These are phyloP conservation scores for Oconnorella tubifera DNA, from an alignment of 2,888 invertebrate genomes.

Conservation along the genomic window DNA sequence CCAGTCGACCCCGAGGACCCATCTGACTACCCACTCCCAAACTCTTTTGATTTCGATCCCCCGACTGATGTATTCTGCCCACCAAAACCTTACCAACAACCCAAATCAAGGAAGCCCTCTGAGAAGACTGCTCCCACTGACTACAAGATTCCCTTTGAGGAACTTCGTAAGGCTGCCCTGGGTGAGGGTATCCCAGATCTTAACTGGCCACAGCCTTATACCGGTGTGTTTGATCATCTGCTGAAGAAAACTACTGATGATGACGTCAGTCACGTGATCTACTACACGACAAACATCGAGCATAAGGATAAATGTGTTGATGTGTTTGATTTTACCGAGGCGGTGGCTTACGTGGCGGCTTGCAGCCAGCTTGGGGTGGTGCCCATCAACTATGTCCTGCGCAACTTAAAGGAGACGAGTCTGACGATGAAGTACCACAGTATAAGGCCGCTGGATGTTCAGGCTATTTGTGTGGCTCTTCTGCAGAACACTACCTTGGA, in stretches of 20 bases:
- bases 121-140: no score
- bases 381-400: neutral
- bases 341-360: neutral
- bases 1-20: no score
- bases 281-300: conserved; percentile 12
- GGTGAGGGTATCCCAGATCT: conserved; percentile 1
- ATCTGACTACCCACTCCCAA: no score
- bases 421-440: neutral
- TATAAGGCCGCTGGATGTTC: neutral
- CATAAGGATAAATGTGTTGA: conserved; percentile 10
- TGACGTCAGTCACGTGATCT: neutral
- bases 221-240: conserved; percentile 5
- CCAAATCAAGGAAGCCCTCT: no score
- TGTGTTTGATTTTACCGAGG: conserved; percentile 4
- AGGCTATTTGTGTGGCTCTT: neutral
- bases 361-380: conserved; percentile 8
- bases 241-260: neutral
- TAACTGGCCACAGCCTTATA: conserved; percentile 12
- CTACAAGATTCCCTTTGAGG: neutral
- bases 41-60: no score
- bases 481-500: neutral
- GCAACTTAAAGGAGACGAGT: neutral
- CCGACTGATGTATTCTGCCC: no score
- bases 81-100: no score
- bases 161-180: conserved; percentile 5